Evolutionary conservation across 2,797 vertebrate genomes (phyloP), one percentile per base, ranked within the genome.

Genomic region (Xenentodon cancila): DNA sequence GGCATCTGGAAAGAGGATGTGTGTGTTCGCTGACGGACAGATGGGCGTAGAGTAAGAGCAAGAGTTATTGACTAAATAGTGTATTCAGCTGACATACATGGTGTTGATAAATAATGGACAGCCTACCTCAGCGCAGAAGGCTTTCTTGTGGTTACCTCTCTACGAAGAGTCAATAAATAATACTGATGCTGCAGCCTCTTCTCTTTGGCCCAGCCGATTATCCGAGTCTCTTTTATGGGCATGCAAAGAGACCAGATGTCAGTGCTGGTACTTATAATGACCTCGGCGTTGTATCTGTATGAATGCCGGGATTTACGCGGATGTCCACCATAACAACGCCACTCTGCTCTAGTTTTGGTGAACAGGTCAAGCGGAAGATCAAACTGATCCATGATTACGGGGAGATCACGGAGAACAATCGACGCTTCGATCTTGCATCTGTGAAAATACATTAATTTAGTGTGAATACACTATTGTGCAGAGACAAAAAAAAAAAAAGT

Each of bases 81-180:
- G 59, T 71, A 73, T 61, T 64, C 64, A 60, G 65, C 75, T 61
- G 72, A 75, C 71, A 81, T 30, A 68, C 62, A 59, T 65, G 71
- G 75, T 48, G 3, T 9, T 75, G 81, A 84, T 90, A 67, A 90
- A 89, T 90, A 89, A 89, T 87, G 73, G 82, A 82, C 77, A 21
- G 48, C 71, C 63, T 72, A 63, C 55, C 71, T 72, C 59, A 75
- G 55, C 52, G 18, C 53, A 9, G 61, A 53, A 51, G 68, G 68
- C 74, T 67, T 79, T 71, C 59, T 45, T 17, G 69, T 69, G 66
- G 32, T 17, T 51, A 48, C 61, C 37, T 50, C 61, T 66, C 82
- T 87, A 88, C 84, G 85, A 89, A 88, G 88, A 89, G 68, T 67
- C 49, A 27, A 43, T 48, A 43, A 49, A 58, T 73, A 84, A 77